Base-by-base conservation (phyloP, 2,797 vertebrate species). In the Phalloptychus januarius region DNA sequence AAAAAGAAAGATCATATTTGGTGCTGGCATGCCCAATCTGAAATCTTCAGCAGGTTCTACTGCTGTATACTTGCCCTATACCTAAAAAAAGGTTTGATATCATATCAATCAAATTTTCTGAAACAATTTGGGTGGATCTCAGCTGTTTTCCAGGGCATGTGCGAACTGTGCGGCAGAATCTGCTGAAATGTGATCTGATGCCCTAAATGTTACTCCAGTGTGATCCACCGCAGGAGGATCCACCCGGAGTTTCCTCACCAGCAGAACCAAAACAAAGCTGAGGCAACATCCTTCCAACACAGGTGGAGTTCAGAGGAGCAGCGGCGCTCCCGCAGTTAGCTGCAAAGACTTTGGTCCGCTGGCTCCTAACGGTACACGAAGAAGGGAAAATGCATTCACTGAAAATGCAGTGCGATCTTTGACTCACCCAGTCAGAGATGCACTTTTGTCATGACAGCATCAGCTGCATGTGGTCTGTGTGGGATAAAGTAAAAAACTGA, bases 201-300 rank as follows among this genome's bases (percentile, higher is more conserved):
- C 54, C 71, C 4, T 16, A 7, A 67, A 4, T 44, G 65, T 74
- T 33, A 25, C 40, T 61, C 18, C n/a, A 36, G 80, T 73, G 42
- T 79, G 70, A 25, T 42, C 38, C 88, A 54, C 78, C 75, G 4
- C 52, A 72, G 69, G 44, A 54, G 36, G 69, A 79, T 90, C 79
- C 83, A 84, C 76, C 36, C 71, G 78, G 83, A 86, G 76, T 80
- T 82, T 88, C 71, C 50, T 79, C 12, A 10, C 42, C 71, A 75
- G 76, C 58, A 54, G 86, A 86, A 67, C 74, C 65, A 86, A 91
- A 91, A 87, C 88, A 91, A 90, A 91, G 89, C 88, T 93, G 90
- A 86, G 80, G 88, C 71, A 91, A 86, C 88, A 90, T 81, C 42
- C 40, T 48, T 78, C 88, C 65, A 56, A 50, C 72, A 79, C 74